Evolutionary conservation across 2,797 vertebrate genomes (phyloP), one percentile per base, ranked within the genome.

Genomic region (Australoheros facetus): DNA sequence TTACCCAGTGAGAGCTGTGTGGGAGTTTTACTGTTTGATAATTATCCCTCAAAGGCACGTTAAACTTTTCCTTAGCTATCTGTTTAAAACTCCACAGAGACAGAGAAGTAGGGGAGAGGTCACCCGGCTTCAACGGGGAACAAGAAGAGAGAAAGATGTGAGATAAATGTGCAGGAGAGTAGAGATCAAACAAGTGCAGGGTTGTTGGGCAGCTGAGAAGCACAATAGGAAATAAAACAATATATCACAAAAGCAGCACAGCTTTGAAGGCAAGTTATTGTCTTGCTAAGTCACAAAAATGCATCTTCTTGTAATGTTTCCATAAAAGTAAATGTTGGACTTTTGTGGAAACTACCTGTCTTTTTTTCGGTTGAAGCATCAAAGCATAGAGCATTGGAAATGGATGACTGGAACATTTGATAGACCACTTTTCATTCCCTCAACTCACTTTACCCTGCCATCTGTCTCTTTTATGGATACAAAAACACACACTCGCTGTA

Each of bases 1-100:
- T 94, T 94, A 94, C 90, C 85, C 85, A 85, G 87, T 32, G 6
- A 91, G 89, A 89, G 85, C 83, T 91, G 90, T 80, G 92, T 90
- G 92, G 91, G 90, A 89, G 91, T 89, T 91, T 89, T 85, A 87
- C 89, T 85, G 88, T 90, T 91, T 92, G 92, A 91, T 94, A 94
- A 95, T 93, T 92, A 94, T 88, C 92, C 91, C 91, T 93, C 88
- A 56, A 91, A 94, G 93, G 92, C 89, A 94, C 4, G 78, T 80
- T 92, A 90, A 95, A 92, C 89, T 95, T 94, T 93, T 92, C 83
- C 85, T 91, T 80, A 76, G 89, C 90, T 86, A 84, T 91, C 89
- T 82, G 83, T 85, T 77, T 78, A 84, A 83, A 90, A 90, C 90
- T 92, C 89, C 77, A 56, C 77, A 55, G 88, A 91, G 88, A 89